A percentile compares a stretch with the other conserved stretches of the same genome.
These are phyloP conservation scores for Micromys minutus DNA, from an alignment of 2,113 vertebrate genomes.

Conservation along the genomic window DNA sequence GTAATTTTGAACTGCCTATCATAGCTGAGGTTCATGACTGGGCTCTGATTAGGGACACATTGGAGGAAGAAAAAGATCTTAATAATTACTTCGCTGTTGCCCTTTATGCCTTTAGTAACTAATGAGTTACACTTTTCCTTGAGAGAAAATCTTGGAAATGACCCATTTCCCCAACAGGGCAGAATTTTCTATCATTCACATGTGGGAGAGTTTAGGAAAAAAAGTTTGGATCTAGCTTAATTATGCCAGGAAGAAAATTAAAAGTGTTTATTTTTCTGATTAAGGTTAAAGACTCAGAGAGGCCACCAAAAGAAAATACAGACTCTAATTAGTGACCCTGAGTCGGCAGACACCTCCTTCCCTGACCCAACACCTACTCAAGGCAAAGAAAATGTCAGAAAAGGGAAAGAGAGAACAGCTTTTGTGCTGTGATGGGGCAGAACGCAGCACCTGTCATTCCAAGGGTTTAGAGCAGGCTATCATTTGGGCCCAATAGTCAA, in stretches of 20 bases:
- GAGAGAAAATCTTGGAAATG: slow-evolving; percentile 76
- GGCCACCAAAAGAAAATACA: slow-evolving; percentile 9
- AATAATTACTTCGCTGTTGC: slow-evolving; percentile 55
- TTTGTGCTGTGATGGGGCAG: background rate
- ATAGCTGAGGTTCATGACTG: slow-evolving; percentile 46
- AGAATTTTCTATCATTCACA: slow-evolving; percentile 73
- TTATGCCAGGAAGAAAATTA: slow-evolving; percentile 61
- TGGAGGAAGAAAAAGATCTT: slow-evolving; percentile 41
- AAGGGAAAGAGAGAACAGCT: background rate
- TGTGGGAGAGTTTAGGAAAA: slow-evolving; percentile 61
- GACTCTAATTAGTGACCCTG: background rate
- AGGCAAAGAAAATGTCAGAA: background rate
- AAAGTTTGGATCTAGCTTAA: slow-evolving; percentile 52
- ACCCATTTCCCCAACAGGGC: slow-evolving; percentile 70
- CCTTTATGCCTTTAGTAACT: slow-evolving; percentile 43
- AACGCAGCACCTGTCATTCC: background rate
- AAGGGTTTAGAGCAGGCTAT: background rate
- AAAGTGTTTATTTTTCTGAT: slow-evolving; percentile 74
- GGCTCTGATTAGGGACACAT: slow-evolving; percentile 25
- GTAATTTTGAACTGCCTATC: slow-evolving; percentile 57
- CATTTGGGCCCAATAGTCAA: background rate
- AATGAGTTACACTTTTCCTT: slow-evolving; percentile 71
- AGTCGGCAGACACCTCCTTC: background rate
- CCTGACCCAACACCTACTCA: background rate
- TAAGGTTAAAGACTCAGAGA: slow-evolving; percentile 55